A percentile compares a stretch with the other conserved stretches of the same genome.
phyloP scores from a whole-genome alignment of 2,797 vertebrate species.

The Anguilla megastoma region DNA sequence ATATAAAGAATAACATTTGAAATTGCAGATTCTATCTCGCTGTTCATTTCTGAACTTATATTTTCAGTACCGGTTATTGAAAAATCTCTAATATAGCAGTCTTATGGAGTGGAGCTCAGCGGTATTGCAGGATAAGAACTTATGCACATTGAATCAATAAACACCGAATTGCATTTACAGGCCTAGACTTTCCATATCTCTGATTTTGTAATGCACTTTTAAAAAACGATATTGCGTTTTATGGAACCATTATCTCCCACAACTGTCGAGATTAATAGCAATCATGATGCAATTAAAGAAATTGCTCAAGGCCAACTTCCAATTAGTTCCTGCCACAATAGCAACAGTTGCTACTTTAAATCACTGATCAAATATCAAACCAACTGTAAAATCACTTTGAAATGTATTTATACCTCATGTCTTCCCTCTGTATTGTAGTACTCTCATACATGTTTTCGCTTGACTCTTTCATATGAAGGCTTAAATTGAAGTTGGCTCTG shows the following conservation, averaged over 20 bases:
- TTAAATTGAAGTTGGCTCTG: too few relatives aligned
- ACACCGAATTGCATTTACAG: conserved; percentile 24
- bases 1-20: conserved; percentile 32
- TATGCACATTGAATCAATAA: conserved; percentile 11
- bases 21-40: conserved; percentile 46
- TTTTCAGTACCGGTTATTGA: conserved; percentile 44
- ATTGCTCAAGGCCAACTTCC: conserved; percentile 31
- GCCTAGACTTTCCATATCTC: conserved; percentile 26
- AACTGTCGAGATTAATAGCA: background rate
- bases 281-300: conserved; percentile 35
- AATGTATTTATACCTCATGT: background rate
- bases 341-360: background rate
- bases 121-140: conserved; percentile 11
- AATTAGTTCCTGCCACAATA: background rate
- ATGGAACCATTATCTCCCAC: conserved; percentile 14
- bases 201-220: conserved; percentile 21
- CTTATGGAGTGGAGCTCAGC: conserved; percentile 20
- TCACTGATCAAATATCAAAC: background rate
- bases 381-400: background rate
- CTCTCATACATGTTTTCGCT: background rate
- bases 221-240: conserved; percentile 10
- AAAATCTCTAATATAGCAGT: conserved; percentile 35
- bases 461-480: background rate
- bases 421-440: background rate
- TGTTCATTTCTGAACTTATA: conserved; percentile 48